A percentile compares a stretch with the other conserved stretches of the same genome.
These are phyloP conservation scores for Ginglymostoma cirratum DNA, from an alignment of 2,113 vertebrate genomes.

Conservation along the genomic window DNA sequence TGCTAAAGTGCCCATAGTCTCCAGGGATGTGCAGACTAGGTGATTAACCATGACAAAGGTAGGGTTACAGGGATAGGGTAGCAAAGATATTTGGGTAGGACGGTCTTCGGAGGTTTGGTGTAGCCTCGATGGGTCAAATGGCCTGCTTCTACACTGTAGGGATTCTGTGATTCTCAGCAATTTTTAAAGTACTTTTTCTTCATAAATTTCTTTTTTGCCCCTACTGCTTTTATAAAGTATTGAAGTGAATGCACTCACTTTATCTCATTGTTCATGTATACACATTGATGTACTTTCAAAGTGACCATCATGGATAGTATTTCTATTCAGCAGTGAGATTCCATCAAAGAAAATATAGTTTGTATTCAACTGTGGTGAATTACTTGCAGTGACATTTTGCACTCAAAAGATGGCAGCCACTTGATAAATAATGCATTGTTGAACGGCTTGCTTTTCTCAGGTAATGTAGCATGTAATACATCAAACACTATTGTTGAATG, in stretches of 20 bases:
- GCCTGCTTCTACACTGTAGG: too few species aligned
- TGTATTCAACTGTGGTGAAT: neutral
- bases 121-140: too few species aligned
- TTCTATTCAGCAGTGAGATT: neutral
- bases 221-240: neutral
- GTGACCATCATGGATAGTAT: neutral
- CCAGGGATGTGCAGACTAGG: too few species aligned
- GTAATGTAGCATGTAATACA: neutral
- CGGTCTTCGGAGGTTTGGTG: too few species aligned
- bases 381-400: neutral
- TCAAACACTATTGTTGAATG: neutral
- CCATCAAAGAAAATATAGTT: neutral
- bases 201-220: neutral
- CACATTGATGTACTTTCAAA: neutral
- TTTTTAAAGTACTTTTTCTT: neutral
- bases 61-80: too few species aligned
- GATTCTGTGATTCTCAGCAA: too few species aligned
- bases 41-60: too few species aligned
- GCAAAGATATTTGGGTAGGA: too few species aligned
- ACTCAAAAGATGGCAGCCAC: neutral
- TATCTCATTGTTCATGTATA: neutral
- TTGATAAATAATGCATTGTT: neutral
- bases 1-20: too few species aligned
- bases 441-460: neutral
- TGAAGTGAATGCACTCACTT: neutral